These are phyloP conservation scores for Pelodytes ibericus DNA, from an alignment of 2,797 vertebrate genomes.

Conservation along the genomic window DNA sequence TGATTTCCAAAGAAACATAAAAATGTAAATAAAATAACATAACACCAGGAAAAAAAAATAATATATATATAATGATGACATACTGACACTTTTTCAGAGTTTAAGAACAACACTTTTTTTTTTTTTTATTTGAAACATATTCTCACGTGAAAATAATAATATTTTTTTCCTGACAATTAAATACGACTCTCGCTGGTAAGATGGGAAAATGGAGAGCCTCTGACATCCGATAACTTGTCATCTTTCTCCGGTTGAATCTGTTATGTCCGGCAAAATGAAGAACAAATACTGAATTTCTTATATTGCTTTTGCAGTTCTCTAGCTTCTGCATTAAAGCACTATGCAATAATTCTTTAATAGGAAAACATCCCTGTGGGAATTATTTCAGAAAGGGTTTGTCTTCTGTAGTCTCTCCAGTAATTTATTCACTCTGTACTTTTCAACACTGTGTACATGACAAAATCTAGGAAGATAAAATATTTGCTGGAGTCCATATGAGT, in stretches of 20 bases:
- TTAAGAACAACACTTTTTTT: slow-evolving; percentile 61
- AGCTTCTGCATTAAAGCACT: slow-evolving; percentile 49
- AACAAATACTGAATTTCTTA: slow-evolving; percentile 61
- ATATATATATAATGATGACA: not conserved
- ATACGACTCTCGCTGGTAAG: slow-evolving; percentile 72
- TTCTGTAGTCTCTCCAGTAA: slow-evolving; percentile 55
- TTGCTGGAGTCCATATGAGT: slow-evolving; percentile 53
- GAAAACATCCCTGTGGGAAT: slow-evolving; percentile 56
- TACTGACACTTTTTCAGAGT: slow-evolving; percentile 1
- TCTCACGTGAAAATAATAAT: slow-evolving; percentile 75
- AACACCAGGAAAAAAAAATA: slow-evolving; percentile 35
- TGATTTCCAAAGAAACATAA: slow-evolving; percentile 31
- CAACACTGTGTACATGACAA: slow-evolving; percentile 52
- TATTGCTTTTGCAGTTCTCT: slow-evolving; percentile 37
- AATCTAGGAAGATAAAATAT: slow-evolving; percentile 54
- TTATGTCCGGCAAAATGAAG: slow-evolving; percentile 69
- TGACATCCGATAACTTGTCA: slow-evolving; percentile 75
- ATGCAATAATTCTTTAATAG: slow-evolving; percentile 60
- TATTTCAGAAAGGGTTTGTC: slow-evolving; percentile 60
- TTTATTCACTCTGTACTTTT: slow-evolving; percentile 53
- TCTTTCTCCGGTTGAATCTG: slow-evolving; percentile 67
- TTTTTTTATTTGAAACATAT: slow-evolving; percentile 64
- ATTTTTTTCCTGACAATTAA: slow-evolving; percentile 70
- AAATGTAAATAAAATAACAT: slow-evolving; percentile 31
- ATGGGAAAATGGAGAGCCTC: slow-evolving; percentile 62